Base-by-base conservation (phyloP, 2,797 vertebrate species). In the Argya squamiceps region DNA sequence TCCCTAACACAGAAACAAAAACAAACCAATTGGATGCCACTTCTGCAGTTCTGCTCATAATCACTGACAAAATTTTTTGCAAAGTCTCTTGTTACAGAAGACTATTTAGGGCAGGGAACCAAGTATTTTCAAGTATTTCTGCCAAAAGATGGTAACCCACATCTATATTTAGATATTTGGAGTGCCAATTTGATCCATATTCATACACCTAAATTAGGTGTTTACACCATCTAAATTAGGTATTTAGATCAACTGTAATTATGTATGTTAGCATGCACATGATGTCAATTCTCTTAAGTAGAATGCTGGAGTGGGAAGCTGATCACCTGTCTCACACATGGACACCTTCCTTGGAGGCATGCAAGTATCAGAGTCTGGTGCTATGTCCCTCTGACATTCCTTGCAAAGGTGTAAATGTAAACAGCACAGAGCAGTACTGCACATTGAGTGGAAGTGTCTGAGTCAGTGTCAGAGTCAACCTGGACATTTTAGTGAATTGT, bases 21-120 rank as follows among this genome's bases (percentile, higher is more conserved):
- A 14, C 24, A 94, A 65, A 75, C 34, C 71, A 56, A 92, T 80
- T 67, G 43, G 50, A 86, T 63, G 19, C 58, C 89, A 80, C 43
- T 92, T 94, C 88, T 81, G n/a, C 44, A 84, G 16, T 41, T 87
- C 67, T 36, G 21, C 52, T 65, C 32, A 58, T 84, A 53, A 82
- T 95, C 69, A 21, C 65, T 86, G 64, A 77, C 73, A 90, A 49
- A 83, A 96, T 74, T 91, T 12, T 37, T 27, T 89, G 29, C 47
- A 17, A 74, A 79, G 7, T 44, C 8, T 73, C 71, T 88, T 13
- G 1, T 62, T 79, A 59, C 6, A 86, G 62, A 87, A 86, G 27
- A 46, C 22, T 70, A 44, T 89, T 92, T 87, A 92, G 43, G 32
- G 9, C 70, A 76, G n/a, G 32, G 11, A 88, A 67, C 11, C 13